A percentile compares a stretch with the other conserved stretches of the same genome.
These are phyloP conservation scores for Cacoxenus indagator DNA, from an alignment of 2,888 invertebrate species.

Conservation along the genomic window DNA sequence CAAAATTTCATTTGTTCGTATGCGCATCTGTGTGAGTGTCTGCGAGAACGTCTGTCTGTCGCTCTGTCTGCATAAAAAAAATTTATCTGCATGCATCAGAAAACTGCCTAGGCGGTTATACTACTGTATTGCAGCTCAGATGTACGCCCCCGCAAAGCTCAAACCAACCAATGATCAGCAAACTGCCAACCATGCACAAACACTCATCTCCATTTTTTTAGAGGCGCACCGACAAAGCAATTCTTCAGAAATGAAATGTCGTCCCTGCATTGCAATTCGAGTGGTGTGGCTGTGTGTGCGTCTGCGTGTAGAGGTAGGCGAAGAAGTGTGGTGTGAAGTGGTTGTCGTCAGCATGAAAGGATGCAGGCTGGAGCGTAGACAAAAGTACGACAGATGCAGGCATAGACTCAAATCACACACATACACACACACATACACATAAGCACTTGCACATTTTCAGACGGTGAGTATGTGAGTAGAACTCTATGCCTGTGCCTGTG, in stretches of 20 bases:
- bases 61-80: background rate
- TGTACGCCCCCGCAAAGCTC: background rate
- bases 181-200: background rate
- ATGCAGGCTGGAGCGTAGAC: background rate
- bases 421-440: background rate
- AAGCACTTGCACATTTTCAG: background rate
- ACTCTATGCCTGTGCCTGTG: background rate
- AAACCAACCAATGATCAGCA: background rate
- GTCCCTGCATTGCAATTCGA: slow-evolving; percentile 52
- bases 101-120: slow-evolving; percentile 2
- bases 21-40: background rate
- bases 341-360: background rate
- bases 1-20: slow-evolving; percentile 60
- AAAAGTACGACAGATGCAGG: slow-evolving; percentile 7
- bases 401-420: background rate
- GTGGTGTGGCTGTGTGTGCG: slow-evolving; percentile 16
- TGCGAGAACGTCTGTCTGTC: background rate
- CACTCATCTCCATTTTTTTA: background rate
- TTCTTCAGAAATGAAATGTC: slow-evolving; percentile 64
- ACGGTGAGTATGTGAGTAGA: slow-evolving; percentile 15
- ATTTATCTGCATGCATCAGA: slow-evolving; percentile 23
- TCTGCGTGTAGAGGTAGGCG: slow-evolving; percentile 12
- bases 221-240: slow-evolving; percentile 51
- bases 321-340: background rate
- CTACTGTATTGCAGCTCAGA: slow-evolving; percentile 14